Base-by-base conservation (phyloP, 1,140 invertebrate species). In the Cydia fagiglandana region DNA sequence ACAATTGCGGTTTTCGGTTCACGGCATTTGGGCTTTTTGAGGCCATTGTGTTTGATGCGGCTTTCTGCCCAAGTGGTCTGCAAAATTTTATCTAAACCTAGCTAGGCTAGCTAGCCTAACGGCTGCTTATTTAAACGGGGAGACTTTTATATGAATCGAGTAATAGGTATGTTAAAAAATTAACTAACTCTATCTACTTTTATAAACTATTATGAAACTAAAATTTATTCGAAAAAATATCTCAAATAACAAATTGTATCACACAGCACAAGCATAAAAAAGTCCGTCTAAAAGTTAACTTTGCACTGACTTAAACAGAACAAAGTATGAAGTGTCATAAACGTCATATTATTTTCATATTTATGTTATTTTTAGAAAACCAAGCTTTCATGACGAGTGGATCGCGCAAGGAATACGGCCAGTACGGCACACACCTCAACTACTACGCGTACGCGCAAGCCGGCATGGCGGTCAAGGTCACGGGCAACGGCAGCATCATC, bases 401-500 rank as follows among this genome's bases (percentile, higher is more conserved):
- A 0, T 74, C 17, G 3, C 80, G 90, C 61, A 81, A 79, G 61
- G 86, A 89, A 47, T 92, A 87, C 45, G 88, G 88, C 1, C 84
- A 87, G 24, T 87, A 88, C 73, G 84, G 86, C 1, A 80, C 81
- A 0, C 79, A 87, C 64, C 73, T 89, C 3, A 94, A 93, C 73
- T 93, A 86, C 78, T 94, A 94, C 79, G 94, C 94, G 15, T 92
- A 94, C 56, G 94, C 91, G 0, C 91, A 94, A 83, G 87, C 91
- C 6, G 94, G 94, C 0, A 85, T 94, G 50, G 94, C 94, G 20
- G 83, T 90, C n/a, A 94, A 94, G 77, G 86, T 94, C 0, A 89
- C 92, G 0, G 88, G 92, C n/a, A 86, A 92, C 30, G 85, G 89
- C 30, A 91, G 92, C 47, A 82, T 95, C 4, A 84, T 95, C 2